These are phyloP conservation scores for Scaptomyza reducta DNA, from an alignment of 2,888 invertebrate species.

Conservation along the genomic window DNA sequence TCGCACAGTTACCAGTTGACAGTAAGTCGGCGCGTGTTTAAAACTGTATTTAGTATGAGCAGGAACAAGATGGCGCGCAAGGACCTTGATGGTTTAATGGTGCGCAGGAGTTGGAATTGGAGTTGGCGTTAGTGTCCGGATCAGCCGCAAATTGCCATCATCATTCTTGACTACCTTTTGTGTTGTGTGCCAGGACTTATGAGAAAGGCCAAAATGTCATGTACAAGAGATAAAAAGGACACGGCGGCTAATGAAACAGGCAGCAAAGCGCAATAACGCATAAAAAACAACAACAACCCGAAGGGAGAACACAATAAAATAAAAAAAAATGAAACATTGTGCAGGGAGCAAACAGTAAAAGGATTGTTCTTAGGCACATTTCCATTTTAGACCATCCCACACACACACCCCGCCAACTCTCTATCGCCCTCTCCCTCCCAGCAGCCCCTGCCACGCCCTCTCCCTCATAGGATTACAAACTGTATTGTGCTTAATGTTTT, in stretches of 20 bases:
- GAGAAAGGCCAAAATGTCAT: conserved; percentile 76
- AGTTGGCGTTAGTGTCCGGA: conserved; percentile 47
- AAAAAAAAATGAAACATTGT: conserved; percentile 27
- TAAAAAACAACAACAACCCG: not conserved
- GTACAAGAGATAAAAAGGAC: conserved; percentile 77
- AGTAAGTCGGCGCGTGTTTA: conserved; percentile 33
- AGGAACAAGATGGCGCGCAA: conserved; percentile 5
- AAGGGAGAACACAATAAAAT: not conserved
- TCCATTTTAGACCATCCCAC: no score
- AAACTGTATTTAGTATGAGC: conserved; percentile 23
- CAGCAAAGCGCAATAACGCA: conserved; percentile 53
- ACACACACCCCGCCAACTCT: no score
- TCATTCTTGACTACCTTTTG: conserved; percentile 77
- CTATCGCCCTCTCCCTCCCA: conserved; percentile 2
- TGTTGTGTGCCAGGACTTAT: conserved; percentile 67
- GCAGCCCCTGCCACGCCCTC: conserved; percentile 1
- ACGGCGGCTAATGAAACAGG: conserved; percentile 72
- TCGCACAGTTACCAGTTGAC: not conserved
- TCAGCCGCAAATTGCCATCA: conserved; percentile 79
- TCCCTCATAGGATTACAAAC: conserved; percentile 23
- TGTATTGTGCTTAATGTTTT: conserved; percentile 38
- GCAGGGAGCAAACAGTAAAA: conserved; percentile 46
- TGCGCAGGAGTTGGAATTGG: conserved; percentile 27
- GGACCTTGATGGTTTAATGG: conserved; percentile 33
- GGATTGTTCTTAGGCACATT: conserved; percentile 66